Percentiles rank a stretch among this genome's conserved stretches.
These are phyloP conservation scores for Musca domestica DNA, from an alignment of 1,140 invertebrate genomes.

Conservation along the genomic window DNA sequence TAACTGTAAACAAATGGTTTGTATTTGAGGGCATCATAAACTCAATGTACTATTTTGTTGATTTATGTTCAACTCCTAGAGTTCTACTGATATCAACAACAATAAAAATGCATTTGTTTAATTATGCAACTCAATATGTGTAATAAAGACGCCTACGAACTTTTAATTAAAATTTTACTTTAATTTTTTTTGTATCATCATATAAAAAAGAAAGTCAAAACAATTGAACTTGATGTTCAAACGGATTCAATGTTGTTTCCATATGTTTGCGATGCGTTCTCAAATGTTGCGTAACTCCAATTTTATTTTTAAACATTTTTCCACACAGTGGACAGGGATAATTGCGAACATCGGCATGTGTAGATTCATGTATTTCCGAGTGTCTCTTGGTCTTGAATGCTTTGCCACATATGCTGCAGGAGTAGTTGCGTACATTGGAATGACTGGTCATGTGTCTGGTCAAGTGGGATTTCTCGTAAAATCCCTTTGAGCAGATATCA, in stretches of 20 bases:
- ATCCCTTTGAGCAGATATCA: conserved; percentile 17
- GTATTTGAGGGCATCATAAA: no score
- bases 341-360: conserved; percentile 9
- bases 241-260: background rate
- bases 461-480: conserved; percentile 2
- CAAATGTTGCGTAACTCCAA: conserved; percentile 16
- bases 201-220: background rate
- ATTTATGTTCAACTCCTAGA: no score
- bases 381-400: conserved; percentile 4
- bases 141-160: no score
- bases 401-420: conserved; percentile 15
- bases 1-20: no score
- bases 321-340: conserved; percentile 14
- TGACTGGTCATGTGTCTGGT: conserved; percentile 7
- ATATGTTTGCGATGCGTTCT: conserved; percentile 14
- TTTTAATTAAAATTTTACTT: no score
- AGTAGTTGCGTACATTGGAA: background rate
- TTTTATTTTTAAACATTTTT: conserved; percentile 15
- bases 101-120: no score
- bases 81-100: no score
- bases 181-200: no score
- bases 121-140: no score
- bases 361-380: background rate
- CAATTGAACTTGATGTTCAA: background rate
- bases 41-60: no score